These are phyloP conservation scores for Rhadina sibilatrix DNA, from an alignment of 2,113 vertebrate species.

Conservation along the genomic window DNA sequence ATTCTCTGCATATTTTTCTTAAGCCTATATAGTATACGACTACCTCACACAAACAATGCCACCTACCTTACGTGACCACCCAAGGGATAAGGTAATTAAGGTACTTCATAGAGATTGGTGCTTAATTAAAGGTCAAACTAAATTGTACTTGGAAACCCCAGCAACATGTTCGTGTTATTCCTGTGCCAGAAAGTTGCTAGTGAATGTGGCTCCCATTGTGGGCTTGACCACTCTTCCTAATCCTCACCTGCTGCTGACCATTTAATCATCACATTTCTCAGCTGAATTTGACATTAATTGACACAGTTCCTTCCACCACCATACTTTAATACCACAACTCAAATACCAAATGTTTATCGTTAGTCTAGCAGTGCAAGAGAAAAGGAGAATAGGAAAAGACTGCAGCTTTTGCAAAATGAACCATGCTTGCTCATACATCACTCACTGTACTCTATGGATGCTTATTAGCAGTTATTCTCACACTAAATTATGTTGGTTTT, in stretches of 20 bases:
- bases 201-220: neutral
- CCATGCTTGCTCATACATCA: neutral
- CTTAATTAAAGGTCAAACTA: constrained; percentile 23
- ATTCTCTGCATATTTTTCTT: neutral
- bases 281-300: neutral
- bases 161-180: neutral
- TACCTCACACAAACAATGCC: neutral
- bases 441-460: too few relatives aligned
- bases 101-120: neutral
- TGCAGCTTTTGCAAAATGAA: neutral
- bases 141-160: neutral
- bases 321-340: neutral
- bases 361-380: neutral
- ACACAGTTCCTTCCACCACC: neutral
- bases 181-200: neutral
- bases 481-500: neutral
- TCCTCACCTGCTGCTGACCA: neutral
- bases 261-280: neutral
- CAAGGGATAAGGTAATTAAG: neutral
- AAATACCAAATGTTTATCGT: neutral
- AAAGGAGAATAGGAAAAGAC: neutral
- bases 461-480: neutral
- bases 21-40: neutral
- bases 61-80: neutral
- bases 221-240: neutral